Conservation (phyloP, 2,797 vertebrate genomes). For the Falco biarmicus region DNA sequence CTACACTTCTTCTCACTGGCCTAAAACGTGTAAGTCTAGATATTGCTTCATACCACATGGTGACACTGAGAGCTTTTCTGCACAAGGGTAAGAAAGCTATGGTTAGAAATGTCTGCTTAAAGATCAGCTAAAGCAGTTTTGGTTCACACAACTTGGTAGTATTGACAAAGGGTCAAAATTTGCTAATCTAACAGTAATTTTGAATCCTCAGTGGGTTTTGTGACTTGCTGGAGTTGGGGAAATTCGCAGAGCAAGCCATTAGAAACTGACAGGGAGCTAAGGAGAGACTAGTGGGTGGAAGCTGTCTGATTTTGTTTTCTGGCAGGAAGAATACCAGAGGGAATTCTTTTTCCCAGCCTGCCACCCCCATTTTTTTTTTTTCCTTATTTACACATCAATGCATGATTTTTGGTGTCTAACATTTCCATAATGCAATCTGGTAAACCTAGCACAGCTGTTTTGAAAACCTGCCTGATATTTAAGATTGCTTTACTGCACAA, state of each 20-base stretch:
- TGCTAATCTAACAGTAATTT: neutral
- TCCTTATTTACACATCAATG: conserved; percentile 29
- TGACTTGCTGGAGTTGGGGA: neutral
- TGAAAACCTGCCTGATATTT: neutral
- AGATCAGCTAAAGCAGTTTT: conserved; percentile 7
- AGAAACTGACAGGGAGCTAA: conserved; percentile 50
- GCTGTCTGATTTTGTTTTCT: conserved; percentile 67
- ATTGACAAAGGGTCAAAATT: neutral
- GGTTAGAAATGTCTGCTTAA: conserved; percentile 6
- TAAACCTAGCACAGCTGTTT: conserved; percentile 42
- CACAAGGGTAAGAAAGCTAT: neutral
- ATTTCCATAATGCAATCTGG: neutral
- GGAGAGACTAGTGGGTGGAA: conserved; percentile 70
- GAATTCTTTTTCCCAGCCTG: conserved; percentile 66
- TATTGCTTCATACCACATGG: conserved; percentile 45
- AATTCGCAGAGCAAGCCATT: conserved; percentile 55
- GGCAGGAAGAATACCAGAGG: conserved; percentile 66
- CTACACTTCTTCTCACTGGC: neutral
- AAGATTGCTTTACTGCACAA: neutral
- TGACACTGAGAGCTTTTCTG: neutral
- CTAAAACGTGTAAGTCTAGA: conserved; percentile 13
- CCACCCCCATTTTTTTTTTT: conserved; percentile 31
- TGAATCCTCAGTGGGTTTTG: neutral
- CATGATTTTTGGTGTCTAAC: neutral
- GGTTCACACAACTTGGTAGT: neutral